Base-by-base conservation (phyloP, 2,888 invertebrate species). In the Aproaerema taeniolella region DNA sequence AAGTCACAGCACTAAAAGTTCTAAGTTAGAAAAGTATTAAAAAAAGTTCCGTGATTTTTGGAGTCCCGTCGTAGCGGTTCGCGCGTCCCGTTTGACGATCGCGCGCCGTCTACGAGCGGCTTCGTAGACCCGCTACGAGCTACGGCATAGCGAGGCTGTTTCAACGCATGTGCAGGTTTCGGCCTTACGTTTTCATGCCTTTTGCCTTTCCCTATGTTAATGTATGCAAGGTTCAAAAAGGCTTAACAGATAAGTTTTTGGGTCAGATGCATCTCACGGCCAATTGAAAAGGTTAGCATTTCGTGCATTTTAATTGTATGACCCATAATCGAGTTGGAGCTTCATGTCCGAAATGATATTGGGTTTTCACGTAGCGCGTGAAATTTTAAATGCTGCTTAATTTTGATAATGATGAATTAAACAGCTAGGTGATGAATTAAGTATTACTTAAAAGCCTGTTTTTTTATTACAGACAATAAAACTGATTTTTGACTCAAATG, bases 101-200 rank as follows among this genome's bases (percentile, higher is more conserved):
- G 67, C 55, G 57, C 78, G 81, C 82, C 79, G 74, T 81, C 77
- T 85, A 39, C 43, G 34, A 38, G 17, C 36, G 30, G 30, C 28
- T 17, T 28, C 31, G 74, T 67, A 69, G 68, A 49, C 53, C 44
- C 56, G 53, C 69, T 70, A 67, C 72, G 66, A 55, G 64, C 68
- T 68, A 14, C 35, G 72, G 69, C 66, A 7, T 20, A 71, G 70
- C 67, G 67, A 47, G 58, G 56, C 42, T 45, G 42, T 45, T 52
- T 60, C 67, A 67, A 83, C 83, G 82, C 83, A 80, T 81, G 82
- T 82, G 81, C 83, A 80, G 72, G 71, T 69, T 61, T 55, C 53
- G 39, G 40, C 46, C 50, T 46, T 31, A 31, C 41, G 30, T 38
- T 41, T 57, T 52, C 55, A 67, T 44, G 1, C 0, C 2, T 4